Base-by-base conservation (phyloP, 2,888 invertebrate genomes). In the Lacanobia wlatinum region DNA sequence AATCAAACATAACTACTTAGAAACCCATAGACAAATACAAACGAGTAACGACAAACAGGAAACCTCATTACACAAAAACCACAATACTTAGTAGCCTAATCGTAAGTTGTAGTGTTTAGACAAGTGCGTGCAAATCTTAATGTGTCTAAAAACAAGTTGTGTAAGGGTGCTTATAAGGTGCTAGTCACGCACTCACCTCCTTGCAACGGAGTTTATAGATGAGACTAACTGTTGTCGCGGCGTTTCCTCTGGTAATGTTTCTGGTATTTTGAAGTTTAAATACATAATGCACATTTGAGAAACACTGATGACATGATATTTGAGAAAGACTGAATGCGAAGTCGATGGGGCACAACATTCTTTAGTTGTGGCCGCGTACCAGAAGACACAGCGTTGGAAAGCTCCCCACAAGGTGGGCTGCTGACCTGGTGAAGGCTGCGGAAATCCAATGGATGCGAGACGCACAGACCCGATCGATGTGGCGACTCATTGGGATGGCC, bases 141-240 rank as follows among this genome's bases (percentile, higher is more conserved):
- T 86, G 68, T 81, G 75, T 71, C 77, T 77, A 55, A 79, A 76
- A 83, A 83, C 83, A 78, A 78, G 86, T 87, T 82, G 76, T 64
- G 60, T 73, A 77, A 89, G 92, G 73, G 89, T 84, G 75, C 91
- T 92, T 88, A 73, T 84, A 82, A 87, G 76, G 84, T 76, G 90
- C 91, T 76, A 88, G 91, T 92, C 91, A 91, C 68, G 74, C 90
- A 87, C 91, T 92, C 77, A 61, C 65, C 61, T 60, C 80, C 59
- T 65, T 78, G 64, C 76, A 80, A 73, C 70, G 78, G 80, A 85
- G 80, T 84, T 79, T 80, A 79, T 84, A 79, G 70, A 79, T 50
- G 69, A 79, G 76, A 74, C 73, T 78, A 74, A 82, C 74, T 66
- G 74, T 70, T 40, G 12, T 34, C 56, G 63, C 50, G 68, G 73